Conservation (phyloP, 1,140 invertebrate genomes). For the Drosophila serrata region DNA sequence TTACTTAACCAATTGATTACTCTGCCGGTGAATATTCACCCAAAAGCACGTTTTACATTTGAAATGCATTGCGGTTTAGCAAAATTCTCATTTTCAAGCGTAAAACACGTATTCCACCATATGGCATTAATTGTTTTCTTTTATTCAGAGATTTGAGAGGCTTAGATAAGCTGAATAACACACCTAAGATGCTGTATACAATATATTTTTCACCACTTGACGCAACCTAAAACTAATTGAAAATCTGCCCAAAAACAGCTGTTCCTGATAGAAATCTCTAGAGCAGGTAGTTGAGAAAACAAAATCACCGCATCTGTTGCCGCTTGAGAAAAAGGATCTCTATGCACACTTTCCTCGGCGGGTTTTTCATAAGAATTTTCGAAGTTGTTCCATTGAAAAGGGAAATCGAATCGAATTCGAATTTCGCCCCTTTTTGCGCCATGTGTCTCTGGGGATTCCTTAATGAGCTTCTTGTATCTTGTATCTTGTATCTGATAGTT, state of each 20-base stretch:
- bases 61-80: slow-evolving; percentile 35
- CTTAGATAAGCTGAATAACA: slow-evolving; percentile 14
- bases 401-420: slow-evolving; percentile 29
- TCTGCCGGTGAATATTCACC: slow-evolving; percentile 17
- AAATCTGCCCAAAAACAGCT: slow-evolving; percentile 26
- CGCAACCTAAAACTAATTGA: slow-evolving; percentile 34
- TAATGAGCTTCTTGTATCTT: slow-evolving; percentile 37
- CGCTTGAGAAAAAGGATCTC: slow-evolving; percentile 49
- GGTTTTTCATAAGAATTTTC: slow-evolving; percentile 39
- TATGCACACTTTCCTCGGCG: slow-evolving; percentile 22
- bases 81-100: slow-evolving; percentile 36
- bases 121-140: slow-evolving; percentile 16
- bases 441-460: slow-evolving; percentile 21
- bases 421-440: slow-evolving; percentile 2
- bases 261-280: slow-evolving; percentile 20
- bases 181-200: slow-evolving; percentile 5
- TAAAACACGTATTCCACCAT: slow-evolving; percentile 56
- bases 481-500: slow-evolving; percentile 12
- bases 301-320: slow-evolving; percentile 41
- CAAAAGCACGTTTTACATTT: slow-evolving; percentile 43
- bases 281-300: slow-evolving; percentile 38
- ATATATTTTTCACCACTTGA: slow-evolving; percentile 17
- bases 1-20: slow-evolving; percentile 15
- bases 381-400: slow-evolving; percentile 29
- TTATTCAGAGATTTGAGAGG: slow-evolving; percentile 4